Evolutionary conservation across 2,888 invertebrate genomes (phyloP), one percentile per base, ranked within the genome.

Genomic region (Melanostoma mellinum): DNA sequence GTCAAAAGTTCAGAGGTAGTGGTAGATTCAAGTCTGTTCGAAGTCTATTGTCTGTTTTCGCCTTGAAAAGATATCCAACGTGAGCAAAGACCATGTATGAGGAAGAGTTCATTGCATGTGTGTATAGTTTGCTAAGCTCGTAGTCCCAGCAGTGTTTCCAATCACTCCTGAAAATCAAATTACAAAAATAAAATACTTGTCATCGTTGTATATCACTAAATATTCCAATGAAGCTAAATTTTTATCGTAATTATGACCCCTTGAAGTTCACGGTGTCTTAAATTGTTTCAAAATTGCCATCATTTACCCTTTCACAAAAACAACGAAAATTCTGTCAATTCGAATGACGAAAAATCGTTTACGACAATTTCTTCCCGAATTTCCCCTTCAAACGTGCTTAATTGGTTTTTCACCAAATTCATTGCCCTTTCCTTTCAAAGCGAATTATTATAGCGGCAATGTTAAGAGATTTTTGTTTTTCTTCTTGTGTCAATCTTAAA

Each of bases 301-400:
- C 50, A 8, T 67, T 74, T 84, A 84, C 78, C 82, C 81, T 69
- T 82, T 75, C 6, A 52, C n/a, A 58, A 60, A 42, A 42, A 42
- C 42, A 3, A 38, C 4, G 6, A 53, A 20, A 48, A 48, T 32
- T 35, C 42, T 53, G 53, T 60, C 46, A 46, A 52, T 50, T 48
- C 67, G 10, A 68, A 61, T 74, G 36, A 73, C 48, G 44, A 35
- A 76, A 81, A 20, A 5, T 55, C 84, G 65, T 84, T 79, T 79
- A 78, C 67, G 84, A 84, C 79, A 67, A 74, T 65, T 67, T 63
- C 61, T 69, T 60, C 71, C 71, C 35, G 48, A 81, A 76, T 20
- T 20, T 20, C 20, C 20, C 20, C 20, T 20, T 69, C 67, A 79
- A 74, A 79, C 84, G 84, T 84, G 84, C 67, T 32, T 84, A 84